Percentiles rank a stretch among this genome's conserved stretches.
These are phyloP conservation scores for Eueremaeus valkanovi DNA, from an alignment of 2,888 invertebrate genomes.

Conservation along the genomic window DNA sequence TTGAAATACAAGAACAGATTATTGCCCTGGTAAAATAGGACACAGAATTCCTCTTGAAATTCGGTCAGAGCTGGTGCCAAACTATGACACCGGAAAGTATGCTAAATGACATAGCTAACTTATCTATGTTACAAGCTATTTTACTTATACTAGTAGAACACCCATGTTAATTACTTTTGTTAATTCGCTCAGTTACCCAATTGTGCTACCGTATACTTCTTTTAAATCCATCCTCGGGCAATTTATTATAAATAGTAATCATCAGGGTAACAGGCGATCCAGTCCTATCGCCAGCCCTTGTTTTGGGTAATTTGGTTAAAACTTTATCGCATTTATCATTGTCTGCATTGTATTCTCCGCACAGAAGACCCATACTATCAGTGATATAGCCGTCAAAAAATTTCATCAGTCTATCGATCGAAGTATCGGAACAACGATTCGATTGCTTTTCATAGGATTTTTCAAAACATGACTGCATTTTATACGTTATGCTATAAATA, in stretches of 20 bases:
- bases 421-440: not conserved
- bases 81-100: no score
- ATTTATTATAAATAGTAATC: not conserved
- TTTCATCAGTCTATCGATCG: not conserved
- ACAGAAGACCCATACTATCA: not conserved
- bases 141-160: no score
- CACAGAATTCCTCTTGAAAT: no score
- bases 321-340: slow-evolving; percentile 22
- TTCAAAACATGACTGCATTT: not conserved
- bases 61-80: no score
- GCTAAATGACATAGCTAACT: no score
- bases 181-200: no score
- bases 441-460: not conserved
- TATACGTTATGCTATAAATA: not conserved
- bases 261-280: not conserved
- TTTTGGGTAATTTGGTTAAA: not conserved
- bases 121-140: no score
- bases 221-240: not conserved
- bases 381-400: not conserved
- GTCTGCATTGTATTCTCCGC: not conserved
- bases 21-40: no score
- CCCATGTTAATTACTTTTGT: no score
- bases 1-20: no score
- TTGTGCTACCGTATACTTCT: no score
- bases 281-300: not conserved